A percentile compares a stretch with the other conserved stretches of the same genome.
These are phyloP conservation scores for Lamprologus sp. DNA, from an alignment of 2,113 vertebrate genomes.

Conservation along the genomic window DNA sequence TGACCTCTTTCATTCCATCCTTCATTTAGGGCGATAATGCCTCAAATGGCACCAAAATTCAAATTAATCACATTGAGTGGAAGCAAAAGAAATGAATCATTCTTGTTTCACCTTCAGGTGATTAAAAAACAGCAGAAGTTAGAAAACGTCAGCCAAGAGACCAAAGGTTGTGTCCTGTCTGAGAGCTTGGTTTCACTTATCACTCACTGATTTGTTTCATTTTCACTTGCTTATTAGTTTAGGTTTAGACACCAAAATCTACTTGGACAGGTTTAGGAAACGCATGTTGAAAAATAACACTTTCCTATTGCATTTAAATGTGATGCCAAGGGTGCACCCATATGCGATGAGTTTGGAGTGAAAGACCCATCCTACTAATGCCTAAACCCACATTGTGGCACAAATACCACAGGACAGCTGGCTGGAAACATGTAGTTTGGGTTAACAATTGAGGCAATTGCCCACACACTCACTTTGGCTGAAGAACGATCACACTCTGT, in stretches of 20 bases:
- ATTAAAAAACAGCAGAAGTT: background rate
- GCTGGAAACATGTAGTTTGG: background rate
- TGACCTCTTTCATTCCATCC: background rate
- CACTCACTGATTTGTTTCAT: background rate
- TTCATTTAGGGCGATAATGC: background rate
- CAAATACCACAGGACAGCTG: background rate
- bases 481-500: background rate
- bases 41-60: background rate
- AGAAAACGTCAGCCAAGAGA: background rate
- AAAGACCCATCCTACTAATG: background rate
- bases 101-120: background rate
- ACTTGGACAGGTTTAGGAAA: background rate
- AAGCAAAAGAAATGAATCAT: background rate
- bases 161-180: background rate
- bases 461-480: background rate
- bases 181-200: background rate
- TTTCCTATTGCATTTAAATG: background rate
- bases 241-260: background rate
- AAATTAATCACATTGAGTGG: background rate
- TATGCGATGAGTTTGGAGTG: background rate
- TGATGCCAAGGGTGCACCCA: background rate
- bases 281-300: background rate
- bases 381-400: background rate
- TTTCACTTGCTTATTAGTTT: background rate
- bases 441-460: background rate